These are phyloP conservation scores for Macquaria ambigua DNA, from an alignment of 2,113 vertebrate species.

Conservation along the genomic window DNA sequence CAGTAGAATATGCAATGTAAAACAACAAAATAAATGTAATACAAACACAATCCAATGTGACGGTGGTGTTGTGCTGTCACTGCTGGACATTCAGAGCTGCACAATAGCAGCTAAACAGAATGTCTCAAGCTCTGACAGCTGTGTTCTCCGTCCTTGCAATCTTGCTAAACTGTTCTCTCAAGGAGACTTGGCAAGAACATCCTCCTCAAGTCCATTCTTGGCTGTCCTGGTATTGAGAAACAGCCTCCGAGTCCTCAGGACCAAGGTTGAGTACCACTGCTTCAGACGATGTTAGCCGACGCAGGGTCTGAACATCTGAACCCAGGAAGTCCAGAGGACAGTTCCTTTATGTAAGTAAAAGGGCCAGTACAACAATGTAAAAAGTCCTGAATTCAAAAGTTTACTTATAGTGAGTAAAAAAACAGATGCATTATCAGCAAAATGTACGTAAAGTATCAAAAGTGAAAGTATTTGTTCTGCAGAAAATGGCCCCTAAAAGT, in stretches of 20 bases:
- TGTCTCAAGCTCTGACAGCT: constrained; percentile 49
- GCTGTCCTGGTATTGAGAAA: constrained; percentile 30
- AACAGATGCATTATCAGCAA: not conserved
- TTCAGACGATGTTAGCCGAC: not conserved
- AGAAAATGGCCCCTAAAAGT: not conserved
- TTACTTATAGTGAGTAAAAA: not conserved
- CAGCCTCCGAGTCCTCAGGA: constrained; percentile 17
- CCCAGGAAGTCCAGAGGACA: not conserved
- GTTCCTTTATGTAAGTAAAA: not conserved
- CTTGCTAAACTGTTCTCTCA: constrained; percentile 34
- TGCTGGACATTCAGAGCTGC: constrained; percentile 8
- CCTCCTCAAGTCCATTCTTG: constrained; percentile 27
- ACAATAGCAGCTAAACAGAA: constrained; percentile 31
- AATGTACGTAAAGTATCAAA: not conserved
- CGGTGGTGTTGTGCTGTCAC: not conserved
- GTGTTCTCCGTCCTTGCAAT: constrained; percentile 46
- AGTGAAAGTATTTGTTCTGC: too few relatives aligned
- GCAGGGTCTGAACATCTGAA: constrained; percentile 4
- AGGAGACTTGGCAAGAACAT: constrained; percentile 35
- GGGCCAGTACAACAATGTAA: not conserved
- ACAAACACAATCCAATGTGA: not conserved
- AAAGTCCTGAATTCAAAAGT: not conserved
- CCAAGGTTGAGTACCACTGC: constrained; percentile 24
- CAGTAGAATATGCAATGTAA: not conserved
- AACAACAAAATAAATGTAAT: not conserved